Percentiles rank a stretch among this genome's conserved stretches.
Evolutionary conservation across 2,797 vertebrate species (phyloP).

Genomic region (Bovichtus variegatus): DNA sequence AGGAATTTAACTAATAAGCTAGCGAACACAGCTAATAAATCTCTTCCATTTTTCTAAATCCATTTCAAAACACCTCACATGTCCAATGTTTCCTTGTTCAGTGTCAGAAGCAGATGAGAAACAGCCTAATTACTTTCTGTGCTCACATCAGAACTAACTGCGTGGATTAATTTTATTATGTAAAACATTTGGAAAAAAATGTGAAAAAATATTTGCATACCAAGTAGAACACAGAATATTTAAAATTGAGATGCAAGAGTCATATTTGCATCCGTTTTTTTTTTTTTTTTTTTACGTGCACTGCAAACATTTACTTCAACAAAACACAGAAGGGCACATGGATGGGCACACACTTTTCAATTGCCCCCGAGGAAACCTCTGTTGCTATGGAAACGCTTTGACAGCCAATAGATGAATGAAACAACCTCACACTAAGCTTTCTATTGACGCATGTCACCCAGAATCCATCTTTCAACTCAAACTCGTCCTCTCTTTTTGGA

Average conservation of each 20-base stretch:
- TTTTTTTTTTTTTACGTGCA: conserved; percentile 2
- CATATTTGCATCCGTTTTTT: conserved; percentile 10
- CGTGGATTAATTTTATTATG: conserved; percentile 39
- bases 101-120: conserved; percentile 10
- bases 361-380: conserved; percentile 40
- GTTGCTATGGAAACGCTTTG: conserved; percentile 63
- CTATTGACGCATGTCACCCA: conserved; percentile 32
- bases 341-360: conserved; percentile 22
- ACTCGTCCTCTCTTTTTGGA: conserved; percentile 19
- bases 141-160: conserved; percentile 32
- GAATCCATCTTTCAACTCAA: conserved; percentile 29
- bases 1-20: neutral
- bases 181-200: conserved; percentile 43
- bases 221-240: conserved; percentile 13
- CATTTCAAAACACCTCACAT: neutral
- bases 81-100: conserved; percentile 15
- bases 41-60: neutral
- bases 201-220: conserved; percentile 33
- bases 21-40: neutral
- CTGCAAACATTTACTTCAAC: conserved; percentile 13
- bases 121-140: conserved; percentile 25
- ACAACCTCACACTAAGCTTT: conserved; percentile 21
- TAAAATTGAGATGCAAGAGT: conserved; percentile 37
- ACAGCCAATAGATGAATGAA: conserved; percentile 39
- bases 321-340: conserved; percentile 23